Base-by-base conservation (phyloP, 2,888 invertebrate species). In the Phania funesta region DNA sequence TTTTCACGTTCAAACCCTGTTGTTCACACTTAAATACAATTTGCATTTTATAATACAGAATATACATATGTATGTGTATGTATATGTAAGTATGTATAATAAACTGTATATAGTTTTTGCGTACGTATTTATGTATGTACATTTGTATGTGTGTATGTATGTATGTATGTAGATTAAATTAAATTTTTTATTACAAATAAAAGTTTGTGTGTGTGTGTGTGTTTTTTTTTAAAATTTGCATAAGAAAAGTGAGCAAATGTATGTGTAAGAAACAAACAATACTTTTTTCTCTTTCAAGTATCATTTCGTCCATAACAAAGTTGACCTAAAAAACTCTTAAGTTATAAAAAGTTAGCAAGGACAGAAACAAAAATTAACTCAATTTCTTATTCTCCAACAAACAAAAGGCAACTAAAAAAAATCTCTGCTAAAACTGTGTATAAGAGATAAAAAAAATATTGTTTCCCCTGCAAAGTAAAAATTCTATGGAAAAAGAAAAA, bases 301-400 rank as follows among this genome's bases (percentile, higher is more conserved):
- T 50, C 2, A 46, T 35, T 64, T 35, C 54, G 54, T 32, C 24
- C 64, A 54, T 32, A 54, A 54, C 44, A 74, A 54, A 74, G 54
- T 74, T 74, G 74, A 74, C 74, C 74, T 54, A 74, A 74, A 58
- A 71, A 74, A 64, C 74, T 74, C 64, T 64, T 35, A 46, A 64
- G 8, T 20, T 1, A 41, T 22, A 22, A 13, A 60, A 11, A 38
- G 29, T 29, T 29, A 7, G 1, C 41, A 56, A 52, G n/a, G 16
- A 73, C 13, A 46, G 3, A 46, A n/a, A 50, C 9, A 22, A 16
- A 41, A 52, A 7, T 11, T 5, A 26, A 29, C 44, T 56, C 44
- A 35, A 29, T 32, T 26, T 48, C 6, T 20, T 20, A 44, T 29
- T 6, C 20, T 41, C 41, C n/a, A 26, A 24, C 11, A 24, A 13